Evolutionary conservation across 2,797 vertebrate species (phyloP).

Genomic region (Ciconia nigra): DNA sequence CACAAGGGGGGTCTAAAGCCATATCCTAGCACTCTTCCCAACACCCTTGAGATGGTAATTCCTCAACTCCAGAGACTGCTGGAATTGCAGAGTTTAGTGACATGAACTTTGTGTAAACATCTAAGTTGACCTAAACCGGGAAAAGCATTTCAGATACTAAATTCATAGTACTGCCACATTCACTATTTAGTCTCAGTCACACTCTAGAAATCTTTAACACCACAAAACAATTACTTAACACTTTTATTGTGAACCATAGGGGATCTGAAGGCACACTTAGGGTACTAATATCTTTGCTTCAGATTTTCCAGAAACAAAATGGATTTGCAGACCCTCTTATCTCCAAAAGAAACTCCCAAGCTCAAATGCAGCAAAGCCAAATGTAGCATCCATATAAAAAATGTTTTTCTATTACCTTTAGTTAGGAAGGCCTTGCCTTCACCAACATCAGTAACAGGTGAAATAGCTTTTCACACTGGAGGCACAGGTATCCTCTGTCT

Average conservation of each 20-base stretch:
- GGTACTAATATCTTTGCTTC: neutral
- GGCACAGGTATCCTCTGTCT: neutral
- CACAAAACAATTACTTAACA: neutral
- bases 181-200: neutral
- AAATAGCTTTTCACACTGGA: neutral
- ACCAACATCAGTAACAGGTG: neutral
- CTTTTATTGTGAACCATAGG: neutral
- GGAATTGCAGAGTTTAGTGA: neutral
- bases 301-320: neutral
- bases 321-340: neutral
- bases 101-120: fast-evolving
- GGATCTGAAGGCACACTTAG: neutral
- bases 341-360: neutral
- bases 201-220: neutral
- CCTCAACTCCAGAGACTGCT: neutral
- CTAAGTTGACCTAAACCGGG: fast-evolving
- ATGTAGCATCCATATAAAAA: neutral
- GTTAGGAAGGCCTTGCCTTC: neutral
- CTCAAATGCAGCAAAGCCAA: neutral
- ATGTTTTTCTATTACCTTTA: neutral
- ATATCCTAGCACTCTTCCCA: neutral
- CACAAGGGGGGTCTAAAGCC: neutral
- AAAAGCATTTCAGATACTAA: neutral
- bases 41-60: neutral
- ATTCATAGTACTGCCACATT: neutral